Evolutionary conservation across 2,113 vertebrate genomes (phyloP).

Genomic region (Pomatorhinus ruficollis): DNA sequence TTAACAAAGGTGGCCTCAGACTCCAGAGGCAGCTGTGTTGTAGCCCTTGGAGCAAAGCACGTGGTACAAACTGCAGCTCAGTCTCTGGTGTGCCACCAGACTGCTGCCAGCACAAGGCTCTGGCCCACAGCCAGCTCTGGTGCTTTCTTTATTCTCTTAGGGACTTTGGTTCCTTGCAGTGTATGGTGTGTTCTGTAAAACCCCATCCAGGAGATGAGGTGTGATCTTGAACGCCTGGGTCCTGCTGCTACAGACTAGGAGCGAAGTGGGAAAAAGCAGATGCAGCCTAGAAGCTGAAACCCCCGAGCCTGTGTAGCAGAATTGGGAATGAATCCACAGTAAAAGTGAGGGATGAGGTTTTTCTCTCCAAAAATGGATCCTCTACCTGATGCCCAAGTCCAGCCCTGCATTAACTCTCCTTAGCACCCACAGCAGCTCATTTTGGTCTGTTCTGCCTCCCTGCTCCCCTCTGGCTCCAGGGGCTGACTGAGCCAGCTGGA

Average conservation of each 20-base stretch:
- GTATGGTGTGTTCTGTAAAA: not conserved
- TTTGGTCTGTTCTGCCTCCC: not conserved
- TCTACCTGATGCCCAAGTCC: not conserved
- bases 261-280: not conserved
- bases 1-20: not conserved
- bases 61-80: not conserved
- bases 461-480: not conserved
- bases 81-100: not conserved
- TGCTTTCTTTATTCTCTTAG: not conserved
- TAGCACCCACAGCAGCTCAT: not conserved
- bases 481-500: not conserved
- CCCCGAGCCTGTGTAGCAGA: fast-evolving
- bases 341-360: not conserved
- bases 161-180: not conserved
- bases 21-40: not conserved
- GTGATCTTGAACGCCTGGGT: not conserved
- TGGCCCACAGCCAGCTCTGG: not conserved
- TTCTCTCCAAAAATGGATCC: not conserved
- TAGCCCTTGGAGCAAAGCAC: not conserved
- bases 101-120: not conserved
- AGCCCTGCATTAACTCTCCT: not conserved
- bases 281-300: not conserved
- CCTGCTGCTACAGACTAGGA: not conserved
- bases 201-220: not conserved
- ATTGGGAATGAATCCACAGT: not conserved